Conservation (phyloP, 2,113 vertebrate species). For the Podarcis cretensis region DNA sequence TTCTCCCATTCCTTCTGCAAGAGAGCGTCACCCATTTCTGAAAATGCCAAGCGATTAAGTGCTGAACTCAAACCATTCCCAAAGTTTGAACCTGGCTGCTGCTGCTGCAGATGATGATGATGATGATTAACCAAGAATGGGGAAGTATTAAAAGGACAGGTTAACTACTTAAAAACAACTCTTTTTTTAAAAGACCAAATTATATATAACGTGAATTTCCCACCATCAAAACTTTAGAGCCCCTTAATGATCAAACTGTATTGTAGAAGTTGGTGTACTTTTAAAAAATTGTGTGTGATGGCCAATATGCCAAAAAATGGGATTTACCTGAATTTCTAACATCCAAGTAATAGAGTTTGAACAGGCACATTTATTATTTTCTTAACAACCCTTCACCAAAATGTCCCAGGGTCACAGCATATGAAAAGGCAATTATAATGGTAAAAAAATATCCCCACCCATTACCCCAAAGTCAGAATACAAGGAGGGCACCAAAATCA, state of each 20-base stretch:
- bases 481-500: no score
- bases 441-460: neutral
- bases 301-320: conserved; percentile 25
- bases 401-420: no score
- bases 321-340: conserved; percentile 17
- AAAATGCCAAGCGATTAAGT: neutral
- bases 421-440: no score
- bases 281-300: conserved; percentile 41
- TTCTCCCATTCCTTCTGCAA: no score
- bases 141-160: conserved; percentile 74
- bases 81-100: neutral
- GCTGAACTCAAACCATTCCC: neutral
- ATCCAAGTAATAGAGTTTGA: conserved; percentile 41
- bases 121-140: conserved; percentile 74
- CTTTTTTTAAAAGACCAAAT: conserved; percentile 36
- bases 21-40: neutral
- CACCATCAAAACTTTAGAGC: conserved; percentile 24
- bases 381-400: no score
- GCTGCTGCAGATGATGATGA: no score
- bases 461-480: neutral
- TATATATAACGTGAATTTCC: conserved; percentile 23
- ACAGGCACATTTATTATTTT: neutral
- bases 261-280: conserved; percentile 36
- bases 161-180: conserved; percentile 48
- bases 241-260: conserved; percentile 35